Base-by-base conservation (phyloP, 2,113 vertebrate genomes). In the Tragelaphus buxtoni region DNA sequence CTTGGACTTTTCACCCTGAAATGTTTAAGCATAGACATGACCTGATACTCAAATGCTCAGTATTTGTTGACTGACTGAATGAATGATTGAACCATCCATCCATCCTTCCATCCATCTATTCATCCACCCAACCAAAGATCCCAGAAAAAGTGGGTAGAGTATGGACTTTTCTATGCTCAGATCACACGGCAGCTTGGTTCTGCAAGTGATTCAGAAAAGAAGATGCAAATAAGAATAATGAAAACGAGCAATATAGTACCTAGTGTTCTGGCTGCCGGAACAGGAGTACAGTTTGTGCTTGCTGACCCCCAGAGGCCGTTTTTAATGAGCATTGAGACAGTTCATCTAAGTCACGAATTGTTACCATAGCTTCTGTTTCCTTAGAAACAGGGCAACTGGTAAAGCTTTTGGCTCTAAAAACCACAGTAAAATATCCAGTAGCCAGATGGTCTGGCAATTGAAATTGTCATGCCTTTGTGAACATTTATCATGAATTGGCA, bases 361-460 rank as follows among this genome's bases (percentile, higher is more conserved):
- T 96, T 94, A 92, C 95, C 56, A 88, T 63, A 95, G 90, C 88
- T 96, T 95, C 95, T 82, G 97, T 98, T 97, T 95, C 97, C 95
- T 56, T 98, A 96, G 98, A 97, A 97, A 98, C 98, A 91, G 92
- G 84, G 88, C 80, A 95, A 97, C 90, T 88, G 56, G 94, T 88
- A 63, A 97, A 94, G 77, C 90, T 92, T 69, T 97, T 96, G 97
- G 98, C 97, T 97, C 76, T 90, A 53, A 92, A 96, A 96, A 53
- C 60, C 51, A 95, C n/a, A 30, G 94, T 96, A 96, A 97, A 97
- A 96, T 92, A 97, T 92, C 98, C 91, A 98, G 92, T 96, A 97
- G 92, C 94, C 98, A 98, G 98, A 98, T 98, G 98, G 98, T 86
- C 96, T 97, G 96, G 97, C 97, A 97, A 97, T 88, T 45, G 88